Percentiles rank a stretch among this genome's conserved stretches.
Conservation (phyloP, 1,140 invertebrate species). For the Pachypsylla venusta region DNA sequence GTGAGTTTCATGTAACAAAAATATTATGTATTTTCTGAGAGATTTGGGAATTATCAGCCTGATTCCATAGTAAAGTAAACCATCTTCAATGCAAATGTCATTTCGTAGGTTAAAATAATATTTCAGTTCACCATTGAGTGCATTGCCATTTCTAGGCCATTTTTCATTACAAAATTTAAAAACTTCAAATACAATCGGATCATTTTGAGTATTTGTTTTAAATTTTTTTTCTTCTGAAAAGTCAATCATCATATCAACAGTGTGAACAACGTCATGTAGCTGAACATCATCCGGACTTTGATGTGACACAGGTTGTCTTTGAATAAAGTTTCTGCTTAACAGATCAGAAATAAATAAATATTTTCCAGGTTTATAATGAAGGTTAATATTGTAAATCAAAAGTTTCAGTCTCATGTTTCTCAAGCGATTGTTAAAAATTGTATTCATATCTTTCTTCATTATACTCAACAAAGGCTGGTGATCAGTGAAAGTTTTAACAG, state of each 20-base stretch:
- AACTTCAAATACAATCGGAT: slow-evolving; percentile 18
- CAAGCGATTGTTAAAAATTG: slow-evolving; percentile 24
- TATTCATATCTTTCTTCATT: slow-evolving; percentile 21
- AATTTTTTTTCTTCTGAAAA: slow-evolving; percentile 18
- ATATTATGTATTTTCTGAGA: slow-evolving; percentile 26
- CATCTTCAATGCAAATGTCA: slow-evolving; percentile 23
- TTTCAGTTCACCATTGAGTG: slow-evolving; percentile 16
- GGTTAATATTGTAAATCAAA: slow-evolving; percentile 27
- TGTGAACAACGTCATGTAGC: neutral
- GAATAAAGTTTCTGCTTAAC: slow-evolving; percentile 26
- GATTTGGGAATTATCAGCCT: slow-evolving; percentile 25
- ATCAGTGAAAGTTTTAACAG: slow-evolving; percentile 26
- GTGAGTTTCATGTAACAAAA: slow-evolving; percentile 27
- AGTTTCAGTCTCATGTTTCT: slow-evolving; percentile 30
- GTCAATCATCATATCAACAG: neutral
- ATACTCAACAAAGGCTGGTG: slow-evolving; percentile 29
- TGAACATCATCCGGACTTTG: no score
- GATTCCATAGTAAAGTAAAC: slow-evolving; percentile 26
- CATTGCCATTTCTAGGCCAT: slow-evolving; percentile 18
- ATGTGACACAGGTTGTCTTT: no score
- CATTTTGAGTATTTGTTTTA: slow-evolving; percentile 17
- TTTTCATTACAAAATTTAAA: slow-evolving; percentile 16
- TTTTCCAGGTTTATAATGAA: slow-evolving; percentile 24
- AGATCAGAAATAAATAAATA: slow-evolving; percentile 25
- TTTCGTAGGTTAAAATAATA: slow-evolving; percentile 21